Conservation (phyloP, 2,113 vertebrate genomes). For the Cavia aperea region DNA sequence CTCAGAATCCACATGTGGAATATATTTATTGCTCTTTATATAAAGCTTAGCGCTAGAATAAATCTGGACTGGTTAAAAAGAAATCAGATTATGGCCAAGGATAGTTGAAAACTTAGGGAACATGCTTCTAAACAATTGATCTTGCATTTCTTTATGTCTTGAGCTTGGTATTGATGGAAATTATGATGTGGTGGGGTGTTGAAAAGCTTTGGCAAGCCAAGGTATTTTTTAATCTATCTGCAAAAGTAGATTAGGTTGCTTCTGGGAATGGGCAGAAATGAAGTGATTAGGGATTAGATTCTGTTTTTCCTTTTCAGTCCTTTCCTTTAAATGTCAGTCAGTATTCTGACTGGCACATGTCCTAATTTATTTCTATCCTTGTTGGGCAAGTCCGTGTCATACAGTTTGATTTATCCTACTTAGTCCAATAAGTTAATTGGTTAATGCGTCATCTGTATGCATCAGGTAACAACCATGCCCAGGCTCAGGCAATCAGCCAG, state of each 20-base stretch:
- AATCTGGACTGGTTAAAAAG: slow-evolving; percentile 21
- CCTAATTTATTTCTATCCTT: slow-evolving; percentile 74
- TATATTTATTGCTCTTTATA: not conserved
- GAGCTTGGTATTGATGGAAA: not conserved
- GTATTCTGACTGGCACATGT: slow-evolving; percentile 68
- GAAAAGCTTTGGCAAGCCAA: slow-evolving; percentile 29
- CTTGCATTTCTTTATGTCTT: slow-evolving; percentile 21
- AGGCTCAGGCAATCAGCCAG: not conserved
- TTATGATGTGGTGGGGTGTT: not conserved
- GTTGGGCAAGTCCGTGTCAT: slow-evolving; percentile 73
- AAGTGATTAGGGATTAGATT: slow-evolving; percentile 31
- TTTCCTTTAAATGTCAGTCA: slow-evolving; percentile 49
- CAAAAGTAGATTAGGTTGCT: slow-evolving; percentile 22
- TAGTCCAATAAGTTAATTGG: slow-evolving; percentile 76
- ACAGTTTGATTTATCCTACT: slow-evolving; percentile 77
- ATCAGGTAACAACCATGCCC: slow-evolving; percentile 67
- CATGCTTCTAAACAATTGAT: slow-evolving; percentile 37
- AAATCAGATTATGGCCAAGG: slow-evolving; percentile 43
- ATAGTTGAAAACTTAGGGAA: slow-evolving; percentile 47
- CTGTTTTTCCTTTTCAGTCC: slow-evolving; percentile 19
- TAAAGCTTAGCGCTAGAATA: not conserved
- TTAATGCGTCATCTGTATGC: slow-evolving; percentile 77
- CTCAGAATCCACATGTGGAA: slow-evolving; percentile 42
- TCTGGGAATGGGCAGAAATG: slow-evolving; percentile 39
- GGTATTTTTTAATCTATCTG: slow-evolving; percentile 30